These are phyloP conservation scores for Rhodophaea formosa DNA, from an alignment of 2,888 invertebrate species.

Conservation along the genomic window DNA sequence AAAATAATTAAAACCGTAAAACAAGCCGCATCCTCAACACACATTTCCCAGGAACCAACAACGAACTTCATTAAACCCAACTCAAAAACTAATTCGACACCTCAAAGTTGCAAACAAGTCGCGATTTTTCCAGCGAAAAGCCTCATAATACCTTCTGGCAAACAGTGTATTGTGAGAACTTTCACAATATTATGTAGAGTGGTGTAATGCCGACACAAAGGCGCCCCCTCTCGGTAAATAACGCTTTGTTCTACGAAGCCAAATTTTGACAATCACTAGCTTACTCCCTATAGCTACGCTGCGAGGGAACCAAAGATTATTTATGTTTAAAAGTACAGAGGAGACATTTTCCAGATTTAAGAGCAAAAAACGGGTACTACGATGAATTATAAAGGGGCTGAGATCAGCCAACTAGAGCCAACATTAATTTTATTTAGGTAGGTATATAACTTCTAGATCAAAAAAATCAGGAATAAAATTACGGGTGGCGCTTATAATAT, in stretches of 20 bases:
- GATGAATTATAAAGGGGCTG: too few species aligned
- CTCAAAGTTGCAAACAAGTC: constrained; percentile 47
- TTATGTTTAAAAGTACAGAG: constrained; percentile 11
- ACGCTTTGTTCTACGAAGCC: constrained; percentile 81
- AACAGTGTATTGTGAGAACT: constrained; percentile 76
- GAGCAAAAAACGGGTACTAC: background rate
- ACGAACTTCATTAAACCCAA: constrained; percentile 16
- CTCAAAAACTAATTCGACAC: constrained; percentile 35
- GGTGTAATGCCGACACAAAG: constrained; percentile 80
- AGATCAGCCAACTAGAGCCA: too few species aligned
- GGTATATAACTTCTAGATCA: too few species aligned
- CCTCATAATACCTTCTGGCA: constrained; percentile 62
- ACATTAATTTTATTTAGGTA: too few species aligned
- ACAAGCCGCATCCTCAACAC: constrained; percentile 1
- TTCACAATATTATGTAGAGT: constrained; percentile 81
- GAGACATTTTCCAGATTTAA: background rate
- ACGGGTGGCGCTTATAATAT: too few species aligned
- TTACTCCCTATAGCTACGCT: constrained; percentile 65
- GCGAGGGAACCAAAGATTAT: constrained; percentile 55
- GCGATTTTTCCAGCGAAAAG: constrained; percentile 56
- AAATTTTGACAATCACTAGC: constrained; percentile 82
- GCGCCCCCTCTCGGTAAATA: constrained; percentile 76
- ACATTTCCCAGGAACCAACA: constrained; percentile 9
- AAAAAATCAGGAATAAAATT: too few species aligned
- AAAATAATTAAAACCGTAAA: background rate